Base-by-base conservation (phyloP, 2,888 invertebrate genomes). In the Trissoscelio sp. region DNA sequence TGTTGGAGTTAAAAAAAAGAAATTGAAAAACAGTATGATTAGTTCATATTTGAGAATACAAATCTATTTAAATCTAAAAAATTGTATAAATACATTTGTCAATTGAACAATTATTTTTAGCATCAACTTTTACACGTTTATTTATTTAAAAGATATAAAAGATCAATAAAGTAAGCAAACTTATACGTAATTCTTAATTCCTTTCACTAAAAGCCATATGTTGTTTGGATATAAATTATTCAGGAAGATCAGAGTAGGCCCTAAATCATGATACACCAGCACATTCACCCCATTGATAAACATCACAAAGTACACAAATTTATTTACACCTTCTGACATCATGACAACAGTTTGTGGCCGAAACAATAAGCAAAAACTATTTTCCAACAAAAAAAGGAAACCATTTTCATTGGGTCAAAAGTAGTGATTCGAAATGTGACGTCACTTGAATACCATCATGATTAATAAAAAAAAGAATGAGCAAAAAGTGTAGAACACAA, bases 151-250 rank as follows among this genome's bases (percentile, higher is more conserved):
- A 34, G 34, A 34, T 34, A 22, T 3, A 53, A 31, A 31, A 31
- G 16, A n/a, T 53, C 3, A 48, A 48, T 24, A 22, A 48, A 12
- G 3, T 48, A 3, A 24, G 22, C 48, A n/a, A 11, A 11, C 34
- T 34, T 12, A 18, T 16, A 9, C 57, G 53, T 53, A 31, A 31
- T 57, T 57, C 34, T 20, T 37, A 37, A 37, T 57, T n/a, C 20
- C 34, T 18, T 20, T 37, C 16, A 12, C 28, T 3, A 7, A 12
- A 57, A 37, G 34, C 24, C 39, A 24, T 20, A 20, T 42, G 42
- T n/a, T 12, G 22, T 22, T 34, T 48, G 31, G 46, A n/a, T 9
- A 48, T 64, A 64, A 64, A 64, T 64, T 64, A 64, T 44, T 64
- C 48, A 16, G n/a, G 9, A 18, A 37, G 20, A 57, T 57, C 22